Base-by-base conservation (phyloP, 2,888 invertebrate species). In the Fragum whitleyi region DNA sequence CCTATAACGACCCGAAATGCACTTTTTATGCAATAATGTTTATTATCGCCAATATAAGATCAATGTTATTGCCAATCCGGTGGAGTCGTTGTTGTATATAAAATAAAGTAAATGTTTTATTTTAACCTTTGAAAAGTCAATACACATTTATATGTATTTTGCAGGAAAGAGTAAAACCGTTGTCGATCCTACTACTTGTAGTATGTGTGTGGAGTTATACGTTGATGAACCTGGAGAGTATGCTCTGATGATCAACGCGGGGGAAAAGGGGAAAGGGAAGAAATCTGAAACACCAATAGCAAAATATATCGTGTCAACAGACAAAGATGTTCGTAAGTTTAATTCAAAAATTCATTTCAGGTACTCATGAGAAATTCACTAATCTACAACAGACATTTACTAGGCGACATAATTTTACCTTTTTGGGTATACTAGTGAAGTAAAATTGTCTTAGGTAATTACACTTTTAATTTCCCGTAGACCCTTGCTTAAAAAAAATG, bases 261-360 rank as follows among this genome's bases (percentile, higher is more conserved):
- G 29, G 28, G 53, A 69, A 9, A 70, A 57, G 21, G 21, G 16
- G 16, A 21, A 36, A 0, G 55, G 55, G 21, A 0, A 53, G 36
- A 36, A 32, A n/a, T 19, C 32, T 9, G 3, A 14, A 23, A 11
- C 55, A 29, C 5, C 29, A n/a, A 36, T 70, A 11, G 55, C 36
- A 32, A 29, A 36, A n/a, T 70, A 70, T 55, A n/a, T 70, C n/a
- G 19, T 70, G 55, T 32, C 70, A 6, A 55, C 70, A 14, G 57
- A 70, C 26, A 42, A 65, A 23, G 42, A 42, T 21, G 39, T 23
- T 0, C 21, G 65, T 65, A 42, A 42, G 65, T 65, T 26, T n/a
- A n/a, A n/a, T n/a, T n/a, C n/a, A n/a, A 11, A 16, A 51, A 16
- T 7, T 53, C 23, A 6, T 53, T 14, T 53, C 53, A 14, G 23